phyloP scores from a whole-genome alignment of 1,140 invertebrate species.

The Gerris buenoi region DNA sequence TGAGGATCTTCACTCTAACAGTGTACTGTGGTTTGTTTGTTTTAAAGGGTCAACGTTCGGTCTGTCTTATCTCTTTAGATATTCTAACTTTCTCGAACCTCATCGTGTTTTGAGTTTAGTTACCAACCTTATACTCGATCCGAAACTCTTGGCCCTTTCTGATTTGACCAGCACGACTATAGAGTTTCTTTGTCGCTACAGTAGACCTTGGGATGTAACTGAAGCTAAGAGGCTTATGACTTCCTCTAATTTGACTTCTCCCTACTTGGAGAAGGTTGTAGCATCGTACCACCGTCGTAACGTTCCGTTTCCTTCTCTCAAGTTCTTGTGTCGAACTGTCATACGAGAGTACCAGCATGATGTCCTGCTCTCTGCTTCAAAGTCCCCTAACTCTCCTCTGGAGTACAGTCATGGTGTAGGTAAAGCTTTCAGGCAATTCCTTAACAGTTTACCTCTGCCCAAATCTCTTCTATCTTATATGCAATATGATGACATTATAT shows the following conservation, averaged over 20 bases:
- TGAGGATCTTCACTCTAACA: background rate
- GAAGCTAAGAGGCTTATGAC: background rate
- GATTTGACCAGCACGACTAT: background rate
- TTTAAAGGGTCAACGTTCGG: background rate
- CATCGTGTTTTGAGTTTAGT: background rate
- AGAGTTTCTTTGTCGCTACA: background rate
- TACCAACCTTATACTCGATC: background rate
- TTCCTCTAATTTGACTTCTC: background rate
- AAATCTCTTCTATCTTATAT: background rate
- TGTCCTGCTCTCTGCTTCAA: background rate
- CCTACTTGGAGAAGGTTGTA: background rate
- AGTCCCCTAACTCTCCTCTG: background rate
- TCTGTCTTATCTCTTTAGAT: background rate
- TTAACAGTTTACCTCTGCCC: background rate
- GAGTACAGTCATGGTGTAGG: background rate
- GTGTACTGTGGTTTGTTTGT: background rate
- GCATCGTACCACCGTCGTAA: background rate
- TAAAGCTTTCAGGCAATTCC: background rate
- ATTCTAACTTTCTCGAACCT: background rate
- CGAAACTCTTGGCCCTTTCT: background rate
- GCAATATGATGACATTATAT: background rate
- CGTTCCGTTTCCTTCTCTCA: background rate
- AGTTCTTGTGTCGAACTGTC: background rate
- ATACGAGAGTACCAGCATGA: background rate
- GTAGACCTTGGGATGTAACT: background rate